Evolutionary conservation across 2,797 vertebrate genomes (phyloP), one percentile per base, ranked within the genome.

Genomic region (Sebastes aleutianus): DNA sequence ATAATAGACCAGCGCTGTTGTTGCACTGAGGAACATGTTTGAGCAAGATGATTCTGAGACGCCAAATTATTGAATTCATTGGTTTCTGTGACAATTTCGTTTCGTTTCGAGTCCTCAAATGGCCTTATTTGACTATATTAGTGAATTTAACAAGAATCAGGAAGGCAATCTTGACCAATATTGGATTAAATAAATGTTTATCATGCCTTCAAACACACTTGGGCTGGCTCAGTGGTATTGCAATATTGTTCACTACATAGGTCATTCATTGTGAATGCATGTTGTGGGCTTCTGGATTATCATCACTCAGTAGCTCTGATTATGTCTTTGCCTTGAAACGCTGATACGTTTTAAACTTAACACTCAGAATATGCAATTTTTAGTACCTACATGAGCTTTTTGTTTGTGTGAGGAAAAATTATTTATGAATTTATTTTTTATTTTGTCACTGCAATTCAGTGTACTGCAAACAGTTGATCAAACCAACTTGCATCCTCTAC

Each of bases 1-100:
- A 76, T 82, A 74, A 82, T 80, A 74, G 64, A 82, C 39, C 32
- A 14, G 67, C 10, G 57, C 26, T 74, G 62, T 53, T 50, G 47
- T 65, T 27, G n/a, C 43, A 74, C 66, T 13, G 64, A 75, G 54
- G 59, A 27, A 58, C 29, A 54, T 43, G 22, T 84, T 86, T 68
- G 57, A 53, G 26, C 24, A 67, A 61, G 62, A 78, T 34, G 47
- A 29, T 43, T 70, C 4, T 5, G 18, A 50, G 66, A 57, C 47
- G 29, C 36, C 9, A 36, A 59, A 36, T 13, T 3, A 13, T 67
- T 66, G 6, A 74, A 69, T 39, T 50, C 8, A 29, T 32, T 43
- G 8, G 54, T 70, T 83, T 62, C n/a, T 65, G 2, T 54, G 39
- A 63, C 34, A 36, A 8, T 36, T 43, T 70, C 11, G 20, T 39